phyloP scores from a whole-genome alignment of 2,888 invertebrate genomes.

The Agriotes lineatus region DNA sequence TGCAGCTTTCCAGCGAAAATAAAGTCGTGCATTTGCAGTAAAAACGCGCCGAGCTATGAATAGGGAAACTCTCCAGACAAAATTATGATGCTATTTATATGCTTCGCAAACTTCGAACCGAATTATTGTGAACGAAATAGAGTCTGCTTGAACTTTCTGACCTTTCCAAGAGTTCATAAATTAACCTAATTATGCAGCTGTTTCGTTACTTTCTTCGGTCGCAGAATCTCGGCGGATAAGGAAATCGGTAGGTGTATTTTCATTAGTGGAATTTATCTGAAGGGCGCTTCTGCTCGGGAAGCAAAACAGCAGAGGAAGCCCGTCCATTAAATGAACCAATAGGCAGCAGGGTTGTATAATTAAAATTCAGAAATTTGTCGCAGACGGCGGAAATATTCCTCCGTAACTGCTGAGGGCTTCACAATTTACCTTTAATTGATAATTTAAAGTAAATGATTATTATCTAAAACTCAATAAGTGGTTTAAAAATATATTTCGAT shows the following conservation, averaged over 20 bases:
- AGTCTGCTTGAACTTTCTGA: slow-evolving; percentile 11
- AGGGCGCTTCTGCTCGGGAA: too few species aligned
- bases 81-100: slow-evolving; percentile 21
- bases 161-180: slow-evolving; percentile 2
- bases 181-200: background rate
- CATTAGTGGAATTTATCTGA: too few species aligned
- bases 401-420: too few species aligned
- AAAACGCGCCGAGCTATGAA: slow-evolving; percentile 9
- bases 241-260: background rate
- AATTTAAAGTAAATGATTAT: too few species aligned
- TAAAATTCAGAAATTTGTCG: too few species aligned
- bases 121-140: slow-evolving; percentile 10
- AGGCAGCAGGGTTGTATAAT: too few species aligned
- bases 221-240: background rate
- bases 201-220: background rate
- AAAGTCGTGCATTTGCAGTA: slow-evolving; percentile 12
- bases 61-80: slow-evolving; percentile 19
- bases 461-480: too few species aligned
- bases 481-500: too few species aligned
- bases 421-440: too few species aligned
- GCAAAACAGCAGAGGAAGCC: too few species aligned
- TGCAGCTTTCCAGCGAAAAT: slow-evolving; percentile 12
- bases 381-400: too few species aligned
- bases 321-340: too few species aligned
- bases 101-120: slow-evolving; percentile 13